A percentile compares a stretch with the other conserved stretches of the same genome.
Conservation (phyloP, 2,888 invertebrate genomes). For the Pandemis cinnamomeana region DNA sequence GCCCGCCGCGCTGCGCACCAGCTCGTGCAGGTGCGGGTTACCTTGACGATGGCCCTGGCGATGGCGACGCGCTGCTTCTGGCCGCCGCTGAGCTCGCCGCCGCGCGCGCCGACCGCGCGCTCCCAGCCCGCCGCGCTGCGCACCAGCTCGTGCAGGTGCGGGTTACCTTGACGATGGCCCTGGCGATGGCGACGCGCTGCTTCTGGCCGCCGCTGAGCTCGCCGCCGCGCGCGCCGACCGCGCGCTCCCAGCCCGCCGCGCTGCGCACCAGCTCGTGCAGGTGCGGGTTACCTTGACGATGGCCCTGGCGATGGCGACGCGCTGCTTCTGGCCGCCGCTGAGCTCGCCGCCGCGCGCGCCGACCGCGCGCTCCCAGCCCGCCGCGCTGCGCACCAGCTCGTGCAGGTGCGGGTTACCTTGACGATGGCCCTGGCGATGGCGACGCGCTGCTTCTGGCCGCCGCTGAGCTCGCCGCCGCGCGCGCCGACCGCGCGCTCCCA, state of each 20-base stretch:
- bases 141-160: slow-evolving; percentile 94
- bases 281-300: slow-evolving; percentile 96
- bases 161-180: too few species aligned
- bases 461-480: slow-evolving; percentile 94
- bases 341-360: slow-evolving; percentile 95
- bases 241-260: slow-evolving; percentile 91
- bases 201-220: slow-evolving; percentile 97
- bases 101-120: slow-evolving; percentile 96
- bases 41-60: slow-evolving; percentile 96
- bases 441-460: slow-evolving; percentile 96
- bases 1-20: slow-evolving; percentile 88
- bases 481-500: slow-evolving; percentile 96
- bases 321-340: slow-evolving; percentile 97
- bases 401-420: slow-evolving; percentile 95
- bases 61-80: slow-evolving; percentile 97
- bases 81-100: slow-evolving; percentile 95
- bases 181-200: slow-evolving; percentile 96
- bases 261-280: slow-evolving; percentile 90
- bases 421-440: slow-evolving; percentile 97
- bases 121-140: slow-evolving; percentile 88
- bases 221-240: slow-evolving; percentile 95
- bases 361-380: slow-evolving; percentile 93
- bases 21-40: slow-evolving; percentile 94
- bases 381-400: slow-evolving; percentile 88
- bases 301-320: slow-evolving; percentile 97